Evolutionary conservation across 1,140 invertebrate species (phyloP).

Genomic region (Rhagoletis pomonella): DNA sequence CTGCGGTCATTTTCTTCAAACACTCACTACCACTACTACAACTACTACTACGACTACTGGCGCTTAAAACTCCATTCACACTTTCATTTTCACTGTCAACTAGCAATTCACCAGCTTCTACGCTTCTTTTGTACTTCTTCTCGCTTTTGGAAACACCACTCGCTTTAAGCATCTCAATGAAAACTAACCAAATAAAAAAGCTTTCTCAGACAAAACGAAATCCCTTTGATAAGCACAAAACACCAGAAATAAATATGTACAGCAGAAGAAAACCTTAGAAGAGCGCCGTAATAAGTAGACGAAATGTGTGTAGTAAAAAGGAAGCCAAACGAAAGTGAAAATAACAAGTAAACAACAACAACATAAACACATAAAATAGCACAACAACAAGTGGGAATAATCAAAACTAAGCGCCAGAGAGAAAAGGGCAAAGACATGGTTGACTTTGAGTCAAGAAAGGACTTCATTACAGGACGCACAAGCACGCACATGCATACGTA

Average conservation of each 20-base stretch:
- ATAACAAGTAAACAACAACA: constrained; percentile 24
- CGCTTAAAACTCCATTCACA: constrained; percentile 46
- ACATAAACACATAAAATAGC: background rate
- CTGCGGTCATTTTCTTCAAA: constrained; percentile 69
- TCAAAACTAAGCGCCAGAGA: background rate
- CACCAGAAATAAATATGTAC: background rate
- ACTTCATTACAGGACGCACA: constrained; percentile 9
- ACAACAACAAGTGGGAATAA: background rate
- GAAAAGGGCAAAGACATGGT: background rate
- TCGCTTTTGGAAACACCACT: constrained; percentile 72
- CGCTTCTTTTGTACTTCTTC: constrained; percentile 55
- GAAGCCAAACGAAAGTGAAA: constrained; percentile 48
- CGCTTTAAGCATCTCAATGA: constrained; percentile 73
- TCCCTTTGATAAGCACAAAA: constrained; percentile 24
- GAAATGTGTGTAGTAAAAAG: background rate
- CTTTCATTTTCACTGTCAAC: constrained; percentile 65
- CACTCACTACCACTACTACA: background rate
- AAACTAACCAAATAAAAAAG: constrained; percentile 69
- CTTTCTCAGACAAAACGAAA: constrained; percentile 54
- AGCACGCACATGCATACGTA: background rate
- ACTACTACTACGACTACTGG: background rate
- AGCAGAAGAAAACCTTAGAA: constrained; percentile 32
- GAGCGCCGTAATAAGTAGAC: background rate
- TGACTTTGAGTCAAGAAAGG: constrained; percentile 19
- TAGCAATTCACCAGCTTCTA: constrained; percentile 26